phyloP scores from a whole-genome alignment of 2,888 invertebrate genomes.

The Dascillus cervinus region DNA sequence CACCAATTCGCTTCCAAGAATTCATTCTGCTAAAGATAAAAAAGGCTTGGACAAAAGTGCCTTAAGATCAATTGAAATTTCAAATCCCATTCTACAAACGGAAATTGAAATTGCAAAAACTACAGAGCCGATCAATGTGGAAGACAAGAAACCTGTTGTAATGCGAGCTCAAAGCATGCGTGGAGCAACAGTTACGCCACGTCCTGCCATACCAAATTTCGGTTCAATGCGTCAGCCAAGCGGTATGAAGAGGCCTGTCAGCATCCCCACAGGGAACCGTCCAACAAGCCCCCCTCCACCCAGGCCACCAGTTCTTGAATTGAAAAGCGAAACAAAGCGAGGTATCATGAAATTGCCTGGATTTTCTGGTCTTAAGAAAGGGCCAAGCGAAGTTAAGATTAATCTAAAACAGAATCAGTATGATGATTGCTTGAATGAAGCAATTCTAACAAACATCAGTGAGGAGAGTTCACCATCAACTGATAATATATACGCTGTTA shows the following conservation, averaged over 20 bases:
- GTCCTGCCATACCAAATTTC: conserved; percentile 62
- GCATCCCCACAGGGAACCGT: conserved; percentile 57
- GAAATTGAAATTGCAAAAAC: conserved; percentile 54
- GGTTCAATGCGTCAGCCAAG: conserved; percentile 75
- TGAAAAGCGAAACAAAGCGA: conserved; percentile 24
- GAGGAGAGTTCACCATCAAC: conserved; percentile 49
- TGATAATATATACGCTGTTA: conserved; percentile 82
- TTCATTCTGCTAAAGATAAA: conserved; percentile 49
- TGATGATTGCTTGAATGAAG: conserved; percentile 71
- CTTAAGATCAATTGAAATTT: conserved; percentile 71
- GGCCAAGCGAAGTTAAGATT: conserved; percentile 34
- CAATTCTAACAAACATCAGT: conserved; percentile 54
- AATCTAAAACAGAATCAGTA: conserved; percentile 51
- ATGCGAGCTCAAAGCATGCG: conserved; percentile 80
- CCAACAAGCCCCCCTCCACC: conserved; percentile 73
- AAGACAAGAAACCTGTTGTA: conserved; percentile 53
- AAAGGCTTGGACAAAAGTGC: conserved; percentile 62
- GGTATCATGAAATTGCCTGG: conserved; percentile 38
- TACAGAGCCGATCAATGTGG: conserved; percentile 51
- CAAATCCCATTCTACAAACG: conserved; percentile 70
- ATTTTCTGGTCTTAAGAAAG: conserved; percentile 52
- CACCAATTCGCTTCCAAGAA: conserved; percentile 52
- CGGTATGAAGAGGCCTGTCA: conserved; percentile 61
- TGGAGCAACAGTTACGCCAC: conserved; percentile 42
- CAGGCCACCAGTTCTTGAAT: conserved; percentile 53